phyloP scores from a whole-genome alignment of 2,888 invertebrate genomes.

The Acanthopleura granulata region DNA sequence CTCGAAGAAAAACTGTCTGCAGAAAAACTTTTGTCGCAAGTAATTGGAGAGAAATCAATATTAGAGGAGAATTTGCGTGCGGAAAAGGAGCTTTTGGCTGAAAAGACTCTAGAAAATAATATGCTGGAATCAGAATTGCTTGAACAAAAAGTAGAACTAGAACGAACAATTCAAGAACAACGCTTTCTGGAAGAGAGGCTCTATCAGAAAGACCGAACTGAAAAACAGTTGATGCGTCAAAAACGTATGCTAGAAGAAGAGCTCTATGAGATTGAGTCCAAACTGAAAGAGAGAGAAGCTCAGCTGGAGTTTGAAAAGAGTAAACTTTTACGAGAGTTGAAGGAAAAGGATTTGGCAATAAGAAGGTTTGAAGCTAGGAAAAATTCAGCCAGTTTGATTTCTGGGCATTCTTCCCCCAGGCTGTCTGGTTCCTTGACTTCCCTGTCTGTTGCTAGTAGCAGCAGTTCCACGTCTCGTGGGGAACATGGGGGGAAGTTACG shows the following conservation, averaged over 20 bases:
- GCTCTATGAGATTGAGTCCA: conserved; percentile 51
- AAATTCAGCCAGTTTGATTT: neutral
- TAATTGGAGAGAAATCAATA: conserved; percentile 45
- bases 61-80: conserved; percentile 49
- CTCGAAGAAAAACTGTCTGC: conserved; percentile 42
- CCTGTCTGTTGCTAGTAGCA: conserved; percentile 1
- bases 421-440: conserved; percentile 1
- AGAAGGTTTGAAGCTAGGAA: neutral
- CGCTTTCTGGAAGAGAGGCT: conserved; percentile 55
- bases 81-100: conserved; percentile 50
- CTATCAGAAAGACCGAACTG: conserved; percentile 53
- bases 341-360: conserved; percentile 27
- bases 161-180: conserved; percentile 47
- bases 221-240: conserved; percentile 56
- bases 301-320: conserved; percentile 52
- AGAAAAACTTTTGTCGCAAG: conserved; percentile 38
- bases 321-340: conserved; percentile 44
- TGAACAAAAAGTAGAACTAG: conserved; percentile 46
- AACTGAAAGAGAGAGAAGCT: conserved; percentile 52
- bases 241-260: conserved; percentile 58
- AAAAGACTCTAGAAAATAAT: conserved; percentile 51
- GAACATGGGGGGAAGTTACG: conserved; percentile 27
- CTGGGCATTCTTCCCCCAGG: neutral
- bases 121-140: conserved; percentile 47
- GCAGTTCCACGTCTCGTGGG: neutral